Conservation (phyloP, 2,113 vertebrate species). For the Pomatostomus ruficeps region DNA sequence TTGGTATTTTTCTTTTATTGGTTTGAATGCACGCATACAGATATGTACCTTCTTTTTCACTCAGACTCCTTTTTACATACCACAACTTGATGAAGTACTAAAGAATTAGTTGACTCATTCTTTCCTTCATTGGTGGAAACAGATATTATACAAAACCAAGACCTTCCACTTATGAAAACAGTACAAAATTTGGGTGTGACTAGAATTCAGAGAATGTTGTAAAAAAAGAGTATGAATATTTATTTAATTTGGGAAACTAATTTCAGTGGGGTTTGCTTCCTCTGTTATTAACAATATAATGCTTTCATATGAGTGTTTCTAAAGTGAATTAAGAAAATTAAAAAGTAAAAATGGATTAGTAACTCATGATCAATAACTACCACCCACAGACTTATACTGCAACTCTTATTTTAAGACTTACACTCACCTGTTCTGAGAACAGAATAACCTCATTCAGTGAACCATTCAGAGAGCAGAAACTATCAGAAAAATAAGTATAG, state of each 20-base stretch:
- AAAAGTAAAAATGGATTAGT: not conserved
- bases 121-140: not conserved
- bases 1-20: not conserved
- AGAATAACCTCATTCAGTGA: not conserved
- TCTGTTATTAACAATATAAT: not conserved
- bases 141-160: not conserved
- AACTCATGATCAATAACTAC: not conserved
- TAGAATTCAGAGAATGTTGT: not conserved
- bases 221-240: not conserved
- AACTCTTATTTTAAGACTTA: not conserved
- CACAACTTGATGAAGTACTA: not conserved
- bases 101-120: not conserved
- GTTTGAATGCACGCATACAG: not conserved
- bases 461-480: not conserved
- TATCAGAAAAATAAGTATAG: not conserved
- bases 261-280: not conserved
- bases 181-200: not conserved
- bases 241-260: not conserved
- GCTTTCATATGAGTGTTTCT: not conserved
- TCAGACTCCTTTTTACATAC: not conserved
- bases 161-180: not conserved
- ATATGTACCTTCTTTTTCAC: not conserved
- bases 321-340: not conserved
- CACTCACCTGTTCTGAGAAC: not conserved
- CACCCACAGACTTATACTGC: not conserved